Evolutionary conservation across 2,888 invertebrate species (phyloP), one percentile per base, ranked within the genome.

Genomic region (Pedicia rivosa): DNA sequence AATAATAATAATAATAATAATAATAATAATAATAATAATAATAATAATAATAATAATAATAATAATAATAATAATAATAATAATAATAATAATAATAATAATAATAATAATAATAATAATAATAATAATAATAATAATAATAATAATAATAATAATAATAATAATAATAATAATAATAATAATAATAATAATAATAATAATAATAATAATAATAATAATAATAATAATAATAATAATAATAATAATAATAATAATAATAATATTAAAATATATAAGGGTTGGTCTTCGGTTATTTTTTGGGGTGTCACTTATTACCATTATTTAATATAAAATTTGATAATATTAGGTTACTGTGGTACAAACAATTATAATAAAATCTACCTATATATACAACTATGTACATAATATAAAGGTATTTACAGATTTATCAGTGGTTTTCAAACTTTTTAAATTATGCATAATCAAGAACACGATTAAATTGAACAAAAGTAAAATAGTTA

Each of bases 231-330:
- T n/a, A n/a, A n/a, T n/a, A n/a, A n/a, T n/a, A n/a, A 29, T 29
- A 29, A 15, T 4, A 15, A 30, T 8, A 28, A 28, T 28, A 17
- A 30, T 3, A 30, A 30, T 30, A 30, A 30, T 17, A 30, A 30
- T 16, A 30, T 30, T 16, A 8, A 30, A 17, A 30, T 30, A 30
- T 30, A 17, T 30, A 53, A 7, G 49, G 59, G 59, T 55, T 58
- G 56, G 55, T 51, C 25, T 15, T 26, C 25, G 12, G 16, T n/a
- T 17, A 35, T 26, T 35, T 15, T 16, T 14, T 25, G 15, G 15
- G 25, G n/a, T 35, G 25, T 17, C 17, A 16, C 13, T 26, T 35
- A 47, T 65, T 67, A 74, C 69, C n/a, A n/a, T n/a, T n/a, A n/a
- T n/a, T n/a, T n/a, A n/a, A n/a, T n/a, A n/a, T n/a, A n/a, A n/a